Conservation (phyloP, 2,797 vertebrate species). For the Peromyscus attwateri region DNA sequence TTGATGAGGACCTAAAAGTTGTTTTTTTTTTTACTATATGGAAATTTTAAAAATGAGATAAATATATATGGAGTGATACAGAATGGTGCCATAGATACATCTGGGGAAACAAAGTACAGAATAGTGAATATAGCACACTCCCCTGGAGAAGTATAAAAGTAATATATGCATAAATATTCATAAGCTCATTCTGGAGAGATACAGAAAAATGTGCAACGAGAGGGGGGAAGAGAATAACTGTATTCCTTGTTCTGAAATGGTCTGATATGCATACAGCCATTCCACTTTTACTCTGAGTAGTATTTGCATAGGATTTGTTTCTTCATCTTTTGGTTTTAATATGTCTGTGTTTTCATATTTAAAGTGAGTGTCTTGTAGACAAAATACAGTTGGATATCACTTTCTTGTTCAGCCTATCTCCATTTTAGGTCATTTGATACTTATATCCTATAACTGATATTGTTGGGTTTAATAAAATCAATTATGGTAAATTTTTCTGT, state of each 20-base stretch:
- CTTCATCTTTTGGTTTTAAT: slow-evolving; percentile 30
- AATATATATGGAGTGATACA: slow-evolving; percentile 33
- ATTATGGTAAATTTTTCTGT: slow-evolving; percentile 22
- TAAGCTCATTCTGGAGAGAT: slow-evolving; percentile 69
- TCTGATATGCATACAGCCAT: slow-evolving; percentile 11
- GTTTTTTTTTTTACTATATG: slow-evolving; percentile 35
- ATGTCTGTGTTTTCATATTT: slow-evolving; percentile 47
- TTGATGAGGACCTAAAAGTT: slow-evolving; percentile 37
- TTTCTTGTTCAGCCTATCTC: neutral
- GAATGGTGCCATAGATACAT: slow-evolving; percentile 65
- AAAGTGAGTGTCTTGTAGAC: neutral
- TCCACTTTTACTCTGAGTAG: slow-evolving; percentile 35
- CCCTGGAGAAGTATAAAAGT: slow-evolving; percentile 70
- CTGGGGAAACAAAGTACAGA: slow-evolving; percentile 58
- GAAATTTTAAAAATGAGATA: slow-evolving; percentile 55
- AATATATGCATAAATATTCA: slow-evolving; percentile 66
- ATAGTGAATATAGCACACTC: slow-evolving; percentile 51
- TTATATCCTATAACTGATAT: slow-evolving; percentile 31
- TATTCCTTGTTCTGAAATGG: slow-evolving; percentile 60
- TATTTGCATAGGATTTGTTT: neutral
- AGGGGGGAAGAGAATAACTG: slow-evolving; percentile 8
- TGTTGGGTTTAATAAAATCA: slow-evolving; percentile 21
- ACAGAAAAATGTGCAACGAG: slow-evolving; percentile 53
- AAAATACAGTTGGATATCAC: neutral
- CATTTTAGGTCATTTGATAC: neutral